Conservation (phyloP, 2,888 invertebrate genomes). For the Philaethria dido region DNA sequence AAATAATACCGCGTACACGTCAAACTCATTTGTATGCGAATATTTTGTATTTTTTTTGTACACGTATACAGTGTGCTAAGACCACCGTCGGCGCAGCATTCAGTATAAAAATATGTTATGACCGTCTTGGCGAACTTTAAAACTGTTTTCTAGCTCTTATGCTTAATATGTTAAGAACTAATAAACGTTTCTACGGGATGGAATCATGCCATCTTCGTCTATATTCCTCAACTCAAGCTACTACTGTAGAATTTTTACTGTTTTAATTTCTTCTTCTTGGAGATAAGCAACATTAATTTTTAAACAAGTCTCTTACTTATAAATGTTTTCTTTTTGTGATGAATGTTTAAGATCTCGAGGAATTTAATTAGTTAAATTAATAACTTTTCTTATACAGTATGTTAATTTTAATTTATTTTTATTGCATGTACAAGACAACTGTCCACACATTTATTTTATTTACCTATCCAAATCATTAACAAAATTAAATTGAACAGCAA, state of each 20-base stretch:
- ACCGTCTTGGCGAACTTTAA: background rate
- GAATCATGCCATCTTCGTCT: background rate
- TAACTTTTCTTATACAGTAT: background rate
- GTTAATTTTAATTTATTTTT: conserved; percentile 7
- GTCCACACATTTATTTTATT: background rate
- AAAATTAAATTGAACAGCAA: no score
- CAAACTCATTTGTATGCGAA: conserved; percentile 15
- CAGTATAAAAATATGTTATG: conserved; percentile 26
- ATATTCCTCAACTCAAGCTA: conserved; percentile 14
- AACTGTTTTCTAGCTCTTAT: conserved; percentile 19
- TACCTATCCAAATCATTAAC: no score
- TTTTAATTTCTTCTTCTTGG: conserved; percentile 17
- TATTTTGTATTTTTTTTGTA: conserved; percentile 4
- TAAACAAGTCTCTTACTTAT: conserved; percentile 8
- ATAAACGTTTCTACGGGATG: background rate
- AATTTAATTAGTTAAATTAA: background rate
- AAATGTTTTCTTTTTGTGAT: conserved; percentile 12
- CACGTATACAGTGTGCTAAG: background rate
- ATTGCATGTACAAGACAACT: background rate
- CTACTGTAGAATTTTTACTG: conserved; percentile 18
- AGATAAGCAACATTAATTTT: conserved; percentile 12
- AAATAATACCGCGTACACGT: conserved; percentile 1
- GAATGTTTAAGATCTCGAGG: conserved; percentile 2
- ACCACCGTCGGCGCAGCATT: conserved; percentile 25
- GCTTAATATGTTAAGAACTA: conserved; percentile 1